Evolutionary conservation across 2,888 invertebrate species (phyloP).

Genomic region (Carterocephalus palaemon): DNA sequence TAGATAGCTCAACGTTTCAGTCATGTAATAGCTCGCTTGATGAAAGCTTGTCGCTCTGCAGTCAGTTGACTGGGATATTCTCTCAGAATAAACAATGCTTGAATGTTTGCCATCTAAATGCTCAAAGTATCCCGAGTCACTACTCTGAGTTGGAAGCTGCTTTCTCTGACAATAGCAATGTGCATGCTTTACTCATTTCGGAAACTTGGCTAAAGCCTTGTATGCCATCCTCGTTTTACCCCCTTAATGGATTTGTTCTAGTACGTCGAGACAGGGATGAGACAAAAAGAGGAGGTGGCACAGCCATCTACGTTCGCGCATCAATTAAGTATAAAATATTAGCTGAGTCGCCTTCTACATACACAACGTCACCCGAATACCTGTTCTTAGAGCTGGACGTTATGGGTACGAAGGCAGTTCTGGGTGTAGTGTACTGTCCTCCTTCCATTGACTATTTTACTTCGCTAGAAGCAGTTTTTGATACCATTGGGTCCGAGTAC

Average conservation of each 20-base stretch:
- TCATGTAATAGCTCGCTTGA: too few relatives aligned
- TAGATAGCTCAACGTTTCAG: too few relatives aligned
- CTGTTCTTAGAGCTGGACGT: not conserved
- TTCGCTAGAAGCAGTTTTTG: not conserved
- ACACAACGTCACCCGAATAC: not conserved
- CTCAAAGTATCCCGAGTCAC: not conserved
- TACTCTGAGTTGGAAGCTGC: not conserved
- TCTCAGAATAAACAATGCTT: too few relatives aligned
- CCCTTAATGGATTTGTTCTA: too few relatives aligned
- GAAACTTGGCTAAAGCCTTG: not conserved
- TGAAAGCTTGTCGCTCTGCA: too few relatives aligned
- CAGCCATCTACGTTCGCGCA: too few relatives aligned
- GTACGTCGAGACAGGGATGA: too few relatives aligned
- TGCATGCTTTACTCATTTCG: not conserved
- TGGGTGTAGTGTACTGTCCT: conserved; percentile 6
- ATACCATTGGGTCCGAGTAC: not conserved
- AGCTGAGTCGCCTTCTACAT: not conserved
- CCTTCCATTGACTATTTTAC: not conserved
- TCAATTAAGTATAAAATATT: not conserved
- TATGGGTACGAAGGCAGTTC: not conserved
- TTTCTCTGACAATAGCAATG: not conserved
- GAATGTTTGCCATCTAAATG: not conserved
- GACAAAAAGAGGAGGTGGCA: not conserved
- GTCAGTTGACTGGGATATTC: too few relatives aligned
- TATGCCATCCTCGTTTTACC: too few relatives aligned